Evolutionary conservation across 1,140 invertebrate genomes (phyloP).

Genomic region (Druon quercuslanigerum): DNA sequence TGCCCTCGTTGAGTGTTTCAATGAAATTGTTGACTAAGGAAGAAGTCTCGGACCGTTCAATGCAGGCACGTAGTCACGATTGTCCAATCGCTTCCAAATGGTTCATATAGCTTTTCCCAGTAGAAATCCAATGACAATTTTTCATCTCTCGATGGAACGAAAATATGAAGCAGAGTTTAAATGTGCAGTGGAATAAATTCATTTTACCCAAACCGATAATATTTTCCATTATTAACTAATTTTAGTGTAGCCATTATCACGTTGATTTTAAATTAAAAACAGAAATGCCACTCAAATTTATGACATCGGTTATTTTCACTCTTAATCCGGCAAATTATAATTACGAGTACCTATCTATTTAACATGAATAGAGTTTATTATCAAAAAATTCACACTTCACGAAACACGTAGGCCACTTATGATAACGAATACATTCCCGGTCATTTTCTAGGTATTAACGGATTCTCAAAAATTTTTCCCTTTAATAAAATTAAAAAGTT

Average conservation of each 20-base stretch:
- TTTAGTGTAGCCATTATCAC: not conserved
- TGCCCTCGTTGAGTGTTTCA: too few relatives aligned
- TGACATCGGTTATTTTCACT: too few relatives aligned
- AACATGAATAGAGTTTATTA: too few relatives aligned
- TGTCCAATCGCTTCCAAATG: constrained; percentile 32
- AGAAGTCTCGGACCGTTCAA: not conserved
- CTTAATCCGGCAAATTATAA: too few relatives aligned
- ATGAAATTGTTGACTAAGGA: not conserved
- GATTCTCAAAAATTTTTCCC: too few relatives aligned
- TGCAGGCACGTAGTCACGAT: constrained; percentile 36
- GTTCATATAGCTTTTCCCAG: constrained; percentile 48
- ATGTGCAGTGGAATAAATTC: not conserved
- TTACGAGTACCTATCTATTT: too few relatives aligned
- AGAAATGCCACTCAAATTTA: not conserved
- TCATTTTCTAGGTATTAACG: too few relatives aligned
- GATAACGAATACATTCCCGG: too few relatives aligned
- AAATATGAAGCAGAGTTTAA: not conserved
- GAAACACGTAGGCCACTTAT: too few relatives aligned
- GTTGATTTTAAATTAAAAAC: not conserved
- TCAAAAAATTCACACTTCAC: too few relatives aligned
- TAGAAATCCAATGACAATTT: constrained; percentile 58
- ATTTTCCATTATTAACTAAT: not conserved
- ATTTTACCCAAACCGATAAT: not conserved
- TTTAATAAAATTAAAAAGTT: too few relatives aligned
- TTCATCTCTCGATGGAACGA: constrained; percentile 53